These are phyloP conservation scores for Chymomyza costata DNA, from an alignment of 1,140 invertebrate species.

Conservation along the genomic window DNA sequence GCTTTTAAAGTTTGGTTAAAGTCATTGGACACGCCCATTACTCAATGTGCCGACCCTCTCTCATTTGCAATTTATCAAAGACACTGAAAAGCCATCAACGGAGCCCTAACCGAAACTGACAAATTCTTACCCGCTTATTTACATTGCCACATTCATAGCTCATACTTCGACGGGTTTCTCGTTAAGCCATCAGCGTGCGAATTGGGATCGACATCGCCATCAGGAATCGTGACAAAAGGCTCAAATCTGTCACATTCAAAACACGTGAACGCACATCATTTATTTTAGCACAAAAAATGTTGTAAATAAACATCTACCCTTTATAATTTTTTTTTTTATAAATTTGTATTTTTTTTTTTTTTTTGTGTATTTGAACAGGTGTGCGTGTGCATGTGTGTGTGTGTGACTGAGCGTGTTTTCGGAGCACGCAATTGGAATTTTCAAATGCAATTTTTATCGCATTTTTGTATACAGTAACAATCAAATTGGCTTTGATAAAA, in stretches of 20 bases:
- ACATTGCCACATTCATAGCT: constrained; percentile 39
- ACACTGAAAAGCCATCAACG: constrained; percentile 4
- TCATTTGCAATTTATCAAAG: too few species aligned
- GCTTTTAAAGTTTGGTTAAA: too few species aligned
- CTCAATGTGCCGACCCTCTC: too few species aligned
- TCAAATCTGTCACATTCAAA: constrained; percentile 70
- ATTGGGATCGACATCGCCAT: too few species aligned
- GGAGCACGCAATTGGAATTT: constrained; percentile 61
- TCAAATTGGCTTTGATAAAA: constrained; percentile 53
- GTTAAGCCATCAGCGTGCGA: constrained; percentile 65
- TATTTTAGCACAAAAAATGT: constrained; percentile 53
- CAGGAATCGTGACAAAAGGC: constrained; percentile 70
- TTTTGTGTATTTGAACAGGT: constrained; percentile 34
- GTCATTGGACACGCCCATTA: too few species aligned
- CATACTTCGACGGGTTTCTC: constrained; percentile 48
- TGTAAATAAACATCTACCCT: too few species aligned
- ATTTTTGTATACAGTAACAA: constrained; percentile 19
- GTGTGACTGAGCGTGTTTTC: constrained; percentile 11
- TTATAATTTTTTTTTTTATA: too few species aligned
- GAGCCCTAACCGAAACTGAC: constrained; percentile 51
- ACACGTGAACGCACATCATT: constrained; percentile 65
- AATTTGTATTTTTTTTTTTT: constrained; percentile 24
- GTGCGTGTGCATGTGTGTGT: constrained; percentile 23
- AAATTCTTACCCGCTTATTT: constrained; percentile 46
- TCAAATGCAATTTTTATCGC: constrained; percentile 51